Base-by-base conservation (phyloP, 2,888 invertebrate genomes). In the Antitype chi region DNA sequence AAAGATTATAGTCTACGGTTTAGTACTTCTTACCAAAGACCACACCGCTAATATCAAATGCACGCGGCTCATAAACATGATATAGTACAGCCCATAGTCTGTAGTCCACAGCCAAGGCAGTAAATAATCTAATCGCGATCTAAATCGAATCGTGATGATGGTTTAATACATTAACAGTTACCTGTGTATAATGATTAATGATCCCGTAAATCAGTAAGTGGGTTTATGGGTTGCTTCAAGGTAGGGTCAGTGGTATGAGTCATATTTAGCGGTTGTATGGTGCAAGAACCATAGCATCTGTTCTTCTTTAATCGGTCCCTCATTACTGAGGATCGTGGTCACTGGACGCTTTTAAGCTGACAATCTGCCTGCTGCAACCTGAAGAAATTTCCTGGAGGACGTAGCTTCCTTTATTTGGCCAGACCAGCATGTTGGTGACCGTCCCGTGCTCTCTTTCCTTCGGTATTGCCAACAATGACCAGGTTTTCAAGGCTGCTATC, bases 141-240 rank as follows among this genome's bases (percentile, higher is more conserved):
- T 70, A 74, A 77, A 82, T 78, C 66, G 73, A 73, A 63, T 78
- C 73, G 83, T 82, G 82, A 70, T 78, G 73, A 81, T 57, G 13
- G 47, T 60, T 68, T 62, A 67, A 84, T 81, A 68, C n/a, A 74
- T 53, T 53, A 74, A 70, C 81, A 75, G 70, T 84, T 69, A 81
- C 49, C 66, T 47, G 59, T 28, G 59, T 38, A 75, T 32, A 28
- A 64, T 59, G 76, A 85, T 59, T 70, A 71, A 85, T 47, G 68
- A 68, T 25, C 57, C 25, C 4, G 53, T 76, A 69, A 60, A 75
- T 75, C 63, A 52, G 25, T 68, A 68, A 68, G 49, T 74, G 55
- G 75, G 70, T 81, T 81, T 59, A 28, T 63, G 23, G 66, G 43
- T 38, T 43, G 25, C 0, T 69, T 23, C 32, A 38, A 62, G n/a